A percentile compares a stretch with the other conserved stretches of the same genome.
phyloP scores from a whole-genome alignment of 2,797 vertebrate species.

The Lophura swinhoii region DNA sequence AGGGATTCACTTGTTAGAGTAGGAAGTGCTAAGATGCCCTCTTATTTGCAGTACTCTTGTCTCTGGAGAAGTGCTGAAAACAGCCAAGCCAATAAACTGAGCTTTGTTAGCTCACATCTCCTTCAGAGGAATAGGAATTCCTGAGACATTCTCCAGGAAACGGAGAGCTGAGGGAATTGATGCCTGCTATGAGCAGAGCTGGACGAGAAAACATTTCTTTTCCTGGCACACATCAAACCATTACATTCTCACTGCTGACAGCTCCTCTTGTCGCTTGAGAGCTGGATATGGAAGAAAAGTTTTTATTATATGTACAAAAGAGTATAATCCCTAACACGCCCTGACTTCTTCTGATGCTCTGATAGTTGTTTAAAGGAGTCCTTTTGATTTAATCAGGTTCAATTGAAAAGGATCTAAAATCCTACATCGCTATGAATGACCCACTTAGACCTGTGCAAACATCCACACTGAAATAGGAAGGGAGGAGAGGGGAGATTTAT shows the following conservation, averaged over 20 bases:
- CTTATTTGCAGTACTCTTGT: background rate
- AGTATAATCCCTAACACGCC: background rate
- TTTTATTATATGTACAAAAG: background rate
- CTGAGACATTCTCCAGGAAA: background rate
- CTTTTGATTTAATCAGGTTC: background rate
- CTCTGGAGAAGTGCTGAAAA: background rate
- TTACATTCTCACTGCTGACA: background rate
- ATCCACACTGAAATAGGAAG: background rate
- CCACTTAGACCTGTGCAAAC: background rate
- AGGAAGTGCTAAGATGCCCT: background rate
- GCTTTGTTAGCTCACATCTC: background rate
- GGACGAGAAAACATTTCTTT: background rate
- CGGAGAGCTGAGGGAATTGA: background rate
- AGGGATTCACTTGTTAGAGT: background rate
- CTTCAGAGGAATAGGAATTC: background rate
- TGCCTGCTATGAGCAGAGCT: background rate
- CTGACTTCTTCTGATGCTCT: background rate
- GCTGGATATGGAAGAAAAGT: background rate
- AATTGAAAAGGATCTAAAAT: background rate
- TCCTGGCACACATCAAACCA: background rate
- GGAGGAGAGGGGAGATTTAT: background rate
- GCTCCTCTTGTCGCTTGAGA: background rate
- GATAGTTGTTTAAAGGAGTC: background rate
- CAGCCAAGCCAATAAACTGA: background rate
- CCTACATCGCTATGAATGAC: background rate